phyloP scores from a whole-genome alignment of 2,888 invertebrate species.

The Sphaerophoria rueppellii region DNA sequence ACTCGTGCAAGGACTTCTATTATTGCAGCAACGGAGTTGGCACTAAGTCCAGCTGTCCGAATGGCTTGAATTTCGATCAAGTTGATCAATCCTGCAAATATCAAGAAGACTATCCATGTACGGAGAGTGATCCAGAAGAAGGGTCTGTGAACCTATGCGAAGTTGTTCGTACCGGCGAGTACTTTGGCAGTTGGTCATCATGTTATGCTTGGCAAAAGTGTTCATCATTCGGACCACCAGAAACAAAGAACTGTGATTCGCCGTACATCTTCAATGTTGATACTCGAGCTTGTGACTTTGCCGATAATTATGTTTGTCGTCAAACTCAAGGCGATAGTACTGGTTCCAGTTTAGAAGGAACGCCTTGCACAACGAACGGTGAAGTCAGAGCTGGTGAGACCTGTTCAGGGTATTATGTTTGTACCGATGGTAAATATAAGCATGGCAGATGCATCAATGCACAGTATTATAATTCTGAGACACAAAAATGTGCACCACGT shows the following conservation, averaged over 20 bases:
- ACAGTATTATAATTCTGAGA: slow-evolving; percentile 73
- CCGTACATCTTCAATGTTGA: slow-evolving; percentile 71
- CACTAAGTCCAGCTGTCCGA: slow-evolving; percentile 70
- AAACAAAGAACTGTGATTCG: slow-evolving; percentile 62
- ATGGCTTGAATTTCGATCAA: slow-evolving; percentile 75
- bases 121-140: neutral
- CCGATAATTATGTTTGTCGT: slow-evolving; percentile 69
- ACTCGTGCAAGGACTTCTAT: slow-evolving; percentile 75
- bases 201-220: slow-evolving; percentile 76
- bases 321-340: slow-evolving; percentile 69
- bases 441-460: slow-evolving; percentile 68
- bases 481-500: slow-evolving; percentile 73
- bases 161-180: slow-evolving; percentile 70
- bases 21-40: slow-evolving; percentile 74
- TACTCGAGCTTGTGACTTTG: slow-evolving; percentile 74
- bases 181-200: slow-evolving; percentile 74
- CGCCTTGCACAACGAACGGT: slow-evolving; percentile 51
- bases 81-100: slow-evolving; percentile 73
- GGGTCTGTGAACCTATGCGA: slow-evolving; percentile 66
- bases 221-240: slow-evolving; percentile 41
- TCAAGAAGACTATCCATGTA: slow-evolving; percentile 64
- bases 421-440: slow-evolving; percentile 64
- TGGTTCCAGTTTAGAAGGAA: slow-evolving; percentile 48
- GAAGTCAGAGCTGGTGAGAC: slow-evolving; percentile 50
- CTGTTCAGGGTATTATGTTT: slow-evolving; percentile 75